A percentile compares a stretch with the other conserved stretches of the same genome.
These are phyloP conservation scores for Tapirus terrestris DNA, from an alignment of 2,113 vertebrate species.

Conservation along the genomic window DNA sequence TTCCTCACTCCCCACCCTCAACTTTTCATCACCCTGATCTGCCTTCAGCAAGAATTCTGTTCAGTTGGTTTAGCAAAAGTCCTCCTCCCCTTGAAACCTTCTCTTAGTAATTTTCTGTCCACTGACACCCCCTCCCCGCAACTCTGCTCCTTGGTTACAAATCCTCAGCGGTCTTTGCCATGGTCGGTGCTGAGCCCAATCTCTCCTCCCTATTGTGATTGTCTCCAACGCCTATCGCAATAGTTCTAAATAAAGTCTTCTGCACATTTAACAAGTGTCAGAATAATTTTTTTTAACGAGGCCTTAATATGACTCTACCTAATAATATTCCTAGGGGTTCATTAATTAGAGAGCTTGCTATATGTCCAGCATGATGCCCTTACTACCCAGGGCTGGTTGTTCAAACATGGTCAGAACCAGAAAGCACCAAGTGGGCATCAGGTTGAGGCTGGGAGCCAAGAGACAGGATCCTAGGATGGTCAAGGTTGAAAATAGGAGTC, in stretches of 20 bases:
- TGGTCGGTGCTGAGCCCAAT: not conserved
- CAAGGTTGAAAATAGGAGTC: not conserved
- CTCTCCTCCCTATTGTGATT: not conserved
- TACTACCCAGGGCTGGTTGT: not conserved
- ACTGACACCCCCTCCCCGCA: not conserved
- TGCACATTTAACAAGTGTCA: not conserved
- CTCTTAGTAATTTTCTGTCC: not conserved
- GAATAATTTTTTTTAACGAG: not conserved
- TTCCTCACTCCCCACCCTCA: not conserved
- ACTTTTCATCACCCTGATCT: not conserved
- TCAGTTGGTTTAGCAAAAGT: not conserved
- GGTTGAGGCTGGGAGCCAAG: not conserved
- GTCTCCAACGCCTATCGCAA: not conserved
- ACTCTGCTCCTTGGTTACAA: not conserved
- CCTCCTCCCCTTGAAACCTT: not conserved
- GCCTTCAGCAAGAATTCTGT: not conserved
- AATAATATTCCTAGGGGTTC: not conserved
- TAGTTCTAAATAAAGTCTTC: not conserved
- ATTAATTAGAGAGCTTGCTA: not conserved
- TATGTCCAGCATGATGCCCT: not conserved
- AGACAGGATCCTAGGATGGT: not conserved
- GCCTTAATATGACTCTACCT: not conserved
- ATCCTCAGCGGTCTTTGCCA: not conserved
- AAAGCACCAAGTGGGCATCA: not conserved
- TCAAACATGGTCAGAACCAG: constrained; percentile 1